Evolutionary conservation across 2,797 vertebrate species (phyloP).

Genomic region (Huso huso): DNA sequence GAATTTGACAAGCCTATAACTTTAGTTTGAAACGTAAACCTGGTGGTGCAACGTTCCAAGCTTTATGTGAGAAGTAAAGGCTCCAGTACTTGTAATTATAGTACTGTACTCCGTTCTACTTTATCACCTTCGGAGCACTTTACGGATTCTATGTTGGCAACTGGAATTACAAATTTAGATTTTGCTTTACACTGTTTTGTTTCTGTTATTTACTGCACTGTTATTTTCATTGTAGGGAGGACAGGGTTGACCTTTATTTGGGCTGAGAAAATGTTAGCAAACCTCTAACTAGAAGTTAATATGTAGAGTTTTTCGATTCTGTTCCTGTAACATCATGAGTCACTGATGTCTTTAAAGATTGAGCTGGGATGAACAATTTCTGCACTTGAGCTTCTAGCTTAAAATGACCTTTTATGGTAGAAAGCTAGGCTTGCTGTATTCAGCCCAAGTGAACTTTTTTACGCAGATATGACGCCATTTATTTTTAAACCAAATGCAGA

Average conservation of each 20-base stretch:
- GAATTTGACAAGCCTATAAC: no score
- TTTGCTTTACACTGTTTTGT: background rate
- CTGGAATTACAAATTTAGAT: background rate
- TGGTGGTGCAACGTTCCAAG: no score
- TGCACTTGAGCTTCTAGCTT: background rate
- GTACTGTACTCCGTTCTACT: no score
- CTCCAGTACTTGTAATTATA: no score
- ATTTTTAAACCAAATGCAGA: background rate
- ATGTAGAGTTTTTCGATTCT: background rate
- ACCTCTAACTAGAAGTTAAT: background rate
- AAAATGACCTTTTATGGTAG: constrained; percentile 1
- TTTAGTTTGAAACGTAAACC: no score
- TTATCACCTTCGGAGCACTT: no score
- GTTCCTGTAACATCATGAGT: background rate
- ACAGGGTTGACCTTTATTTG: background rate
- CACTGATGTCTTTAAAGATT: background rate
- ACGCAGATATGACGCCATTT: background rate
- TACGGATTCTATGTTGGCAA: background rate
- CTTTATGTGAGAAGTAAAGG: no score
- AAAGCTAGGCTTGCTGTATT: background rate
- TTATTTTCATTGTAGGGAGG: background rate
- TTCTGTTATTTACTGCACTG: background rate
- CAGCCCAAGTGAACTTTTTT: background rate
- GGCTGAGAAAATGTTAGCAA: background rate
- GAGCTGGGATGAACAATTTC: background rate